Evolutionary conservation across 2,888 invertebrate genomes (phyloP).

Genomic region (Selenia dentaria): DNA sequence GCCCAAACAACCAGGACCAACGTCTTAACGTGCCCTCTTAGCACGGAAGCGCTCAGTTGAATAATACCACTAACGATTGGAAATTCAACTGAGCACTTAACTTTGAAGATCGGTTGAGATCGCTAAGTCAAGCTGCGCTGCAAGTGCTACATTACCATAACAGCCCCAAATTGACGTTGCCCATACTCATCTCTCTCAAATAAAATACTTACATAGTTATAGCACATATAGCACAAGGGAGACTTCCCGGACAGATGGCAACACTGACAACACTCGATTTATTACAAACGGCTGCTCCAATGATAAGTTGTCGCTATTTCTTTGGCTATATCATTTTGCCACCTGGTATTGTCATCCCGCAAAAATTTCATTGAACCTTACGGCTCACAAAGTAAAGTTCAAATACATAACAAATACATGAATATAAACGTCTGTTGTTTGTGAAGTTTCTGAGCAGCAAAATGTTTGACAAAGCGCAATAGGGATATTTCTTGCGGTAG

Average conservation of each 20-base stretch:
- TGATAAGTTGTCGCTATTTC: conserved; percentile 52
- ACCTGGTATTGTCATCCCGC: conserved; percentile 9
- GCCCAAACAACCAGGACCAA: no score
- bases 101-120: no score
- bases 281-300: conserved; percentile 36
- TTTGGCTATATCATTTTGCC: conserved; percentile 35
- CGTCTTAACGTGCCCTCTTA: no score
- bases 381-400: not conserved
- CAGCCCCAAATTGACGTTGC: no score
- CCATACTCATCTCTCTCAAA: no score
- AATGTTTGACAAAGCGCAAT: conserved; percentile 34
- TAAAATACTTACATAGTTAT: no score
- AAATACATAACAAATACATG: no score
- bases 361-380: conserved; percentile 5
- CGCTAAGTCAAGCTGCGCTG: no score
- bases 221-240: conserved; percentile 35
- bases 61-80: no score
- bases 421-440: conserved; percentile 5
- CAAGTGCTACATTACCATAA: no score
- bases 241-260: conserved; percentile 45
- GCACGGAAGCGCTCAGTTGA: no score
- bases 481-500: conserved; percentile 35
- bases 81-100: no score
- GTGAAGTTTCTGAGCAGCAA: conserved; percentile 23
- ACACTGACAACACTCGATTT: conserved; percentile 40